Evolutionary conservation across 2,888 invertebrate species (phyloP).

Genomic region (Dasysyrphus tricinctus): DNA sequence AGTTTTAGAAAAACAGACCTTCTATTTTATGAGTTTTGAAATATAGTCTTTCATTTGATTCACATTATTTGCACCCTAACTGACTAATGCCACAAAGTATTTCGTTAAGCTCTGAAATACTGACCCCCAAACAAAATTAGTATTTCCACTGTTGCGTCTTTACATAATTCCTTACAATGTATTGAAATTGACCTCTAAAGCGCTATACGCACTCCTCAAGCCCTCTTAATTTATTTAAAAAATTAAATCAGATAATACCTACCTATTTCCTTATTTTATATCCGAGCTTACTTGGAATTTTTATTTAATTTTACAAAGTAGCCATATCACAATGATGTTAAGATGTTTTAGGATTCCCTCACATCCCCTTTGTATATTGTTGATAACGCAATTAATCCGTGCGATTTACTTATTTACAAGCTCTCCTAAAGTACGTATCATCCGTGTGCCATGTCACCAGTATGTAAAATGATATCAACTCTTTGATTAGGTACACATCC

Average conservation of each 20-base stretch:
- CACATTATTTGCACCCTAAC: no score
- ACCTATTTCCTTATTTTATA: background rate
- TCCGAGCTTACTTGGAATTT: background rate
- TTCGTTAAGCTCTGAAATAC: background rate
- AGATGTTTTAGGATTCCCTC: background rate
- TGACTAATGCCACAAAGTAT: no score
- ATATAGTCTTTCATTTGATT: no score
- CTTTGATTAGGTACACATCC: constrained; percentile 26
- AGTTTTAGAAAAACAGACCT: no score
- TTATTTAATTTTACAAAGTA: background rate
- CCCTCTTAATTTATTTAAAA: background rate
- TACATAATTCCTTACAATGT: background rate
- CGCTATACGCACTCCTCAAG: background rate
- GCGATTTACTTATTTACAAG: background rate
- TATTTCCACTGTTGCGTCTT: background rate
- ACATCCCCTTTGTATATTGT: background rate
- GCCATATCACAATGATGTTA: background rate
- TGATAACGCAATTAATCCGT: background rate
- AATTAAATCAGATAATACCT: background rate
- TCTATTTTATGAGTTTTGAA: no score
- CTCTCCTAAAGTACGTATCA: background rate
- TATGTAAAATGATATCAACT: background rate
- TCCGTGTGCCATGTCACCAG: background rate
- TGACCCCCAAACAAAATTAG: background rate
- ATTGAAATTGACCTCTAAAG: background rate